Conservation (phyloP, 2,888 invertebrate species). For the Lepas anatifera region DNA sequence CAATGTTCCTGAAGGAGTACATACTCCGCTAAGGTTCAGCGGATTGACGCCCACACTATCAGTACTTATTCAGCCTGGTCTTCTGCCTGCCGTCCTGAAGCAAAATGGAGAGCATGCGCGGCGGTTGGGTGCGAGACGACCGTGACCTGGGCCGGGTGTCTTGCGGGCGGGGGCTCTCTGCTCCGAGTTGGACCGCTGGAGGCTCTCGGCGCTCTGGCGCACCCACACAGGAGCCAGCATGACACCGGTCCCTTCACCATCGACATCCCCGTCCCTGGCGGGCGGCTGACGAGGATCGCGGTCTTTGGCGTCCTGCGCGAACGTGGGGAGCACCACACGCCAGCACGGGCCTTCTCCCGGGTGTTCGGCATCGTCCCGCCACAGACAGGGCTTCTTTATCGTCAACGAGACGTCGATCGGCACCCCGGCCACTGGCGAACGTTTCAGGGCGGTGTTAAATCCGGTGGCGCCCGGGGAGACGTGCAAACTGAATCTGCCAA, state of each 20-base stretch:
- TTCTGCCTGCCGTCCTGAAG: slow-evolving; percentile 23
- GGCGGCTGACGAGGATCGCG: slow-evolving; percentile 40
- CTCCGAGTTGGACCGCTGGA: slow-evolving; percentile 60
- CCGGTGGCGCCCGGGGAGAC: slow-evolving; percentile 15
- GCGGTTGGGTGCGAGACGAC: slow-evolving; percentile 32
- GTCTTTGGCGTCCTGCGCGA: slow-evolving; percentile 82
- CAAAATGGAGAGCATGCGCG: neutral
- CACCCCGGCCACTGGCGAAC: slow-evolving; percentile 56
- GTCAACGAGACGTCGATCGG: slow-evolving; percentile 70
- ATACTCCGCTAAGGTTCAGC: slow-evolving; percentile 54
- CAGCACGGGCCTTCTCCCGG: slow-evolving; percentile 21
- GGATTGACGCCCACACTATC: slow-evolving; percentile 81
- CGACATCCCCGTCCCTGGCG: slow-evolving; percentile 62
- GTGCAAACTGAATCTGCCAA: too few species aligned
- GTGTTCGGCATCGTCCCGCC: slow-evolving; percentile 61
- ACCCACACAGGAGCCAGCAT: slow-evolving; percentile 74
- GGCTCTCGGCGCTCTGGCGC: slow-evolving; percentile 66
- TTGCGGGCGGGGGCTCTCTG: slow-evolving; percentile 46
- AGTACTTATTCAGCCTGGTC: slow-evolving; percentile 59
- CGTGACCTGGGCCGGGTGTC: slow-evolving; percentile 45
- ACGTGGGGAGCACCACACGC: slow-evolving; percentile 41
- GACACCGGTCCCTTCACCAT: slow-evolving; percentile 77
- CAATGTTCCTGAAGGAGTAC: slow-evolving; percentile 75
- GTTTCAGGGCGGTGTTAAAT: slow-evolving; percentile 34
- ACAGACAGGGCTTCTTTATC: slow-evolving; percentile 67